phyloP scores from a whole-genome alignment of 2,888 invertebrate genomes.

The Watsonalla binaria region DNA sequence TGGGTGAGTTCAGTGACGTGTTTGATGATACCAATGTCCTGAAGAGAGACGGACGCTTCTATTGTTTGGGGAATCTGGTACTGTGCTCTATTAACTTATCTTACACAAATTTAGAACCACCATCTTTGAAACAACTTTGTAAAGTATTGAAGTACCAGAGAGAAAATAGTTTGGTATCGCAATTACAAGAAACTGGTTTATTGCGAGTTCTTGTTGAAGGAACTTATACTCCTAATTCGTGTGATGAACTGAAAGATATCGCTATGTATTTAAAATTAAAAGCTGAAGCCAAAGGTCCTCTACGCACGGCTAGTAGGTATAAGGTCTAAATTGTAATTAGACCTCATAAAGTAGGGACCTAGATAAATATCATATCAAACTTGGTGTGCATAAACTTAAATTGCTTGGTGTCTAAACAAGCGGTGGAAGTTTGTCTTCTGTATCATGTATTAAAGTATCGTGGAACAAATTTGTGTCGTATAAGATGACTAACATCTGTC shows the following conservation, averaged over 20 bases:
- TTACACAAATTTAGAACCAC: conserved; percentile 37
- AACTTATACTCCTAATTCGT: conserved; percentile 31
- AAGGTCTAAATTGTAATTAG: too few relatives aligned
- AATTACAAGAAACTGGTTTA: conserved; percentile 26
- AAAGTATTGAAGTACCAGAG: conserved; percentile 40
- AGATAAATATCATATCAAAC: too few relatives aligned
- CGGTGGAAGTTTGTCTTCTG: too few relatives aligned
- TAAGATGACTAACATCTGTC: too few relatives aligned
- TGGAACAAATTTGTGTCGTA: too few relatives aligned
- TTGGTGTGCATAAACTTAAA: too few relatives aligned
- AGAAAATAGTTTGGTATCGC: conserved; percentile 3
- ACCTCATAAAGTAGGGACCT: too few relatives aligned
- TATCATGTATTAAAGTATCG: too few relatives aligned
- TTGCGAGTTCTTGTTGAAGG: conserved; percentile 41
- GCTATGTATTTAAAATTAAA: conserved; percentile 19
- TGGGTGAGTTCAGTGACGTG: conserved; percentile 30
- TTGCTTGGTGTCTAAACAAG: too few relatives aligned
- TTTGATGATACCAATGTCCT: conserved; percentile 22
- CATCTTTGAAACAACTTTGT: conserved; percentile 25
- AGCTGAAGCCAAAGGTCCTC: conserved; percentile 3
- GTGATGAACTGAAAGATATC: conserved; percentile 31
- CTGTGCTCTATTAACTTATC: conserved; percentile 47
- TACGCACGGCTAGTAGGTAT: background rate
- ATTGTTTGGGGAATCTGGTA: conserved; percentile 38
- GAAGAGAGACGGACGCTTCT: conserved; percentile 15